Base-by-base conservation (phyloP, 2,888 invertebrate genomes). In the Nebria brevicollis region DNA sequence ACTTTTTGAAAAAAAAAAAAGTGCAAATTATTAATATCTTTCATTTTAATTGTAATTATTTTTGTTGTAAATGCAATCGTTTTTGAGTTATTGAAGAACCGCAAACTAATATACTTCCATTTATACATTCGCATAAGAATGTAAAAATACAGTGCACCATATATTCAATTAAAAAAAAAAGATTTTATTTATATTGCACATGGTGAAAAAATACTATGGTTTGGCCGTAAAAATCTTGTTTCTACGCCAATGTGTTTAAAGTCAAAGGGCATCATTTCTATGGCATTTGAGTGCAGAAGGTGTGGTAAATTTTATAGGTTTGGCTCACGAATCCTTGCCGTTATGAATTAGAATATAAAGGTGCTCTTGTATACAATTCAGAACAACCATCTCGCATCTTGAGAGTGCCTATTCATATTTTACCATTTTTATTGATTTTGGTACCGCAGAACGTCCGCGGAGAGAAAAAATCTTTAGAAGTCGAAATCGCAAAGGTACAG, bases 341-440 rank as follows among this genome's bases (percentile, higher is more conserved):
- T 43, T 68, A 77, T 77, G 77, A 77, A 77, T 77, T 77, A 77
- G 77, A 77, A 77, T 77, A 77, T 77, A 77, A 77, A 77, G 70
- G 70, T 70, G 25, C 34, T 34, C 68, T 34, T 34, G 70, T 70
- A 26, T 25, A 66, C 66, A 25, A 20, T 66, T 20, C 70, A 70
- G 70, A 70, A 70, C 25, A 70, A 26, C 70, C 70, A 70, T 70
- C 70, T 20, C 11, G 15, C 54, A 7, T 54, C 8, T 54, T 54
- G 70, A 15, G 70, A 70, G 70, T 70, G 70, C 26, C 70, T 70
- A 11, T 26, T 70, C 70, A 70, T 70, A 70, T 70, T 34, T 70
- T 25, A 11, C 54, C 54, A 54, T 70, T 13, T 70, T 70, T 70
- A 70, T 70, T 70, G 70, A 70, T 70, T 70, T 34, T 7, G 54